Evolutionary conservation across 2,797 vertebrate species (phyloP).

Genomic region (Bothrops alternatus): DNA sequence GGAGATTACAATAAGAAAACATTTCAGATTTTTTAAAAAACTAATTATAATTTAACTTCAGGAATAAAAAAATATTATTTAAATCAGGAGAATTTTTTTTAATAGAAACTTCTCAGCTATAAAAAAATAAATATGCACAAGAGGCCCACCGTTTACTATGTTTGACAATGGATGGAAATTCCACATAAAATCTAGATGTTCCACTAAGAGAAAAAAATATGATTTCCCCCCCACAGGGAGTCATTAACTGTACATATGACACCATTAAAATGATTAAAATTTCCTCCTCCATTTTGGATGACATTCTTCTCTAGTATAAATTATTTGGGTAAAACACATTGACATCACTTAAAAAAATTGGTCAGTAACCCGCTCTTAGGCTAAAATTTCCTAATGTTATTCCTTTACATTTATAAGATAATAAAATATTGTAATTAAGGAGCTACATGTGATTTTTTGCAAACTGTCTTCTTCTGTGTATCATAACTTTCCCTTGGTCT

Average conservation of each 20-base stretch:
- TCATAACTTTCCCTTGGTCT: background rate
- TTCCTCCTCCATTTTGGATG: slow-evolving; percentile 63
- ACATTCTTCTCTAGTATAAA: slow-evolving; percentile 64
- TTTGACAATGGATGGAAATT: slow-evolving; percentile 45
- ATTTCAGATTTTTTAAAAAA: background rate
- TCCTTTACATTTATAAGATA: background rate
- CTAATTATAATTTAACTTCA: slow-evolving; percentile 18
- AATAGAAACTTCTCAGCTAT: slow-evolving; percentile 21
- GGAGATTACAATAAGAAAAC: background rate
- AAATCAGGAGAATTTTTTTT: background rate
- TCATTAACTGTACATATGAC: slow-evolving; percentile 62
- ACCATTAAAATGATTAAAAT: slow-evolving; percentile 68
- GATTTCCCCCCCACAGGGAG: slow-evolving; percentile 53
- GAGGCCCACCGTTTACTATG: slow-evolving; percentile 16
- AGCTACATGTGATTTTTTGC: background rate
- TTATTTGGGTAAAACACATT: slow-evolving; percentile 48
- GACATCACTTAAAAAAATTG: slow-evolving; percentile 51
- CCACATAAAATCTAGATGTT: slow-evolving; percentile 41
- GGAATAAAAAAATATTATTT: slow-evolving; percentile 11
- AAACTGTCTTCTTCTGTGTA: background rate
- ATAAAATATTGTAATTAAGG: background rate
- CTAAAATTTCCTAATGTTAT: slow-evolving; percentile 59
- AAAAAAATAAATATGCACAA: slow-evolving; percentile 15
- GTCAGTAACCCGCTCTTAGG: slow-evolving; percentile 58
- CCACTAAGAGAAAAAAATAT: slow-evolving; percentile 38